Evolutionary conservation across 1,140 invertebrate species (phyloP), one percentile per base, ranked within the genome.

Genomic region (Sinonovacula constricta): DNA sequence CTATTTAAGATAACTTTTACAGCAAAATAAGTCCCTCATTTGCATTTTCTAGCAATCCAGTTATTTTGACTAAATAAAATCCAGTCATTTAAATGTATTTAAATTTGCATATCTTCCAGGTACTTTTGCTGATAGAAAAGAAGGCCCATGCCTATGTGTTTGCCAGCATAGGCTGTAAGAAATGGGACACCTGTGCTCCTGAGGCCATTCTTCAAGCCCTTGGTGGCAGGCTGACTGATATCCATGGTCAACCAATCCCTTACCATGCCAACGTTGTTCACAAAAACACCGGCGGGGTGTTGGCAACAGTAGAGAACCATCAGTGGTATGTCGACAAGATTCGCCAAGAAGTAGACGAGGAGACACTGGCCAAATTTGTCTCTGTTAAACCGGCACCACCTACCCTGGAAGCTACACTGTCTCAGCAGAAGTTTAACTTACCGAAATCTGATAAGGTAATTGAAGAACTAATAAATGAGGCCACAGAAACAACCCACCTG

Each of bases 111-210:
- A n/a, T n/a, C n/a, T 54, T 69, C 60, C 85, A 97, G 96, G 95
- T 97, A 0, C 88, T 99, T 79, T 93, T 98, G 72, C 88, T 99
- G 31, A 92, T 99, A 51, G 98, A 99, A 92, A 98, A 98, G 0
- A 94, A 94, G 87, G 98, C 97, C 0, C 96, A 99, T 88, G 96
- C 97, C 1, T 99, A 99, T 90, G 95, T 99, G 0, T 99, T 98
- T 92, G 97, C 98, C 2, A 98, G 96, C 84, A 91, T 93, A 60
- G 98, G 98, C 0, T 98, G 96, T 87, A 99, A 99, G 91, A 97
- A 97, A 90, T 99, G 98, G 98, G 98, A 99, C 89, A 99, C 98
- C 0, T 99, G 98, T 92, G 98, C 96, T 12, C 97, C 97, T 0
- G 98, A 99, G 91, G 98, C 97, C 0, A 92, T 99, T 22, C 92